A percentile compares a stretch with the other conserved stretches of the same genome.
These are phyloP conservation scores for Anticlea derivata DNA, from an alignment of 2,888 invertebrate species.

Conservation along the genomic window DNA sequence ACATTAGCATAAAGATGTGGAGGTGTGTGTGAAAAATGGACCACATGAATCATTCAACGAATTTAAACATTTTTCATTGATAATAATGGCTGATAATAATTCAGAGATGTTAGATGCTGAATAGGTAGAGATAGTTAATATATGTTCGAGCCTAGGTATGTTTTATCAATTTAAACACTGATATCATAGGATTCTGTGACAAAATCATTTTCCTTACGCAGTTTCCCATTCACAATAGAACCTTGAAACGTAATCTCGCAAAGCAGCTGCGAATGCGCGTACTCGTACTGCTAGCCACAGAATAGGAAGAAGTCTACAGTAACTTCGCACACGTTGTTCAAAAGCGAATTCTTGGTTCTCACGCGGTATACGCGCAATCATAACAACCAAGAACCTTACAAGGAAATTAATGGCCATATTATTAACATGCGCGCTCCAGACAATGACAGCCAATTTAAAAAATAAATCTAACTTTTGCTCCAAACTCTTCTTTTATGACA, in stretches of 20 bases:
- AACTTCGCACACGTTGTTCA: conserved; percentile 39
- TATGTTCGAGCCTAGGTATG: neutral
- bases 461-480: no score
- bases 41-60: conserved; percentile 4
- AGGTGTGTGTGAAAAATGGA: conserved; percentile 7
- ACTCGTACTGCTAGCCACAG: conserved; percentile 23
- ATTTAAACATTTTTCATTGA: conserved; percentile 9
- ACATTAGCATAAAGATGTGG: conserved; percentile 6
- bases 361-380: conserved; percentile 63
- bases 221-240: conserved; percentile 66
- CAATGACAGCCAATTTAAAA: neutral
- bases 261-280: conserved; percentile 48
- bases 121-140: no score
- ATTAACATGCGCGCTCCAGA: conserved; percentile 15
- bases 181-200: conserved; percentile 10
- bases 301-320: conserved; percentile 43
- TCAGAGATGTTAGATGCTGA: neutral
- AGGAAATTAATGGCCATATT: conserved; percentile 41
- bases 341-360: conserved; percentile 71
- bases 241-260: conserved; percentile 67
- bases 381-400: conserved; percentile 52
- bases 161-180: conserved; percentile 3
- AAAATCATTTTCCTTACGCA: conserved; percentile 40
- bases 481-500: no score
- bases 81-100: conserved; percentile 1